phyloP scores from a whole-genome alignment of 2,113 vertebrate genomes.

The Polypterus senegalus region DNA sequence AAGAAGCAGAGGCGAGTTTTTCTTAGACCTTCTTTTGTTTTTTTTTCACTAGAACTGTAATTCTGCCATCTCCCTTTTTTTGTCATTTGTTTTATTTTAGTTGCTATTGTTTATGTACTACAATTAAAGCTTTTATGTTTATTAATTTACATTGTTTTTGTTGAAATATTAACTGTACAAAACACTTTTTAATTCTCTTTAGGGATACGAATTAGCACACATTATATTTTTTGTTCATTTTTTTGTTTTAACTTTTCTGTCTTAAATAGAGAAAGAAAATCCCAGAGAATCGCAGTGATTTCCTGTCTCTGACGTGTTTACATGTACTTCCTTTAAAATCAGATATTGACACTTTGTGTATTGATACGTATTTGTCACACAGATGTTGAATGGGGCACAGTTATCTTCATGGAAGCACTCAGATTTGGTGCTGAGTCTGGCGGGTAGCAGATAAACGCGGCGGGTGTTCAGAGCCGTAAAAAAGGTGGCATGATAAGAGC shows the following conservation, averaged over 20 bases:
- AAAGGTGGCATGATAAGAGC: no score
- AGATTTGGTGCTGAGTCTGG: conserved; percentile 42
- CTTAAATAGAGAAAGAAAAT: conserved; percentile 40
- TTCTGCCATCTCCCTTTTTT: neutral
- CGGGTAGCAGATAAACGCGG: conserved; percentile 22
- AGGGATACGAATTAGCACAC: conserved; percentile 22
- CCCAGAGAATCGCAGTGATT: conserved; percentile 30
- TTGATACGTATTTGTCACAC: conserved; percentile 39
- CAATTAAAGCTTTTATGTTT: neutral
- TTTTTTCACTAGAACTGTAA: no score
- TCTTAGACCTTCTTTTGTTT: no score
- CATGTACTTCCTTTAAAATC: conserved; percentile 53
- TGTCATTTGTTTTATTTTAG: conserved; percentile 28
- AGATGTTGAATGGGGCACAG: conserved; percentile 21
- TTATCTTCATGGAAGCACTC: conserved; percentile 28
- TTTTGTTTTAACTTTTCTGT: neutral
- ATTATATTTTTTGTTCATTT: neutral
- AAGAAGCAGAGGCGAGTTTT: no score
- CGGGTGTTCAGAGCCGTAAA: no score
- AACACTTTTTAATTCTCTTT: conserved; percentile 54
- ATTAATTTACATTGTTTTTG: conserved; percentile 2
- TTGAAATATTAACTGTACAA: conserved; percentile 36
- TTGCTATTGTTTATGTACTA: conserved; percentile 22
- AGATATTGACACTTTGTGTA: conserved; percentile 47
- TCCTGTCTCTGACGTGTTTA: conserved; percentile 30